These are phyloP conservation scores for Ceratina calcarata DNA, from an alignment of 1,140 invertebrate species.

Conservation along the genomic window DNA sequence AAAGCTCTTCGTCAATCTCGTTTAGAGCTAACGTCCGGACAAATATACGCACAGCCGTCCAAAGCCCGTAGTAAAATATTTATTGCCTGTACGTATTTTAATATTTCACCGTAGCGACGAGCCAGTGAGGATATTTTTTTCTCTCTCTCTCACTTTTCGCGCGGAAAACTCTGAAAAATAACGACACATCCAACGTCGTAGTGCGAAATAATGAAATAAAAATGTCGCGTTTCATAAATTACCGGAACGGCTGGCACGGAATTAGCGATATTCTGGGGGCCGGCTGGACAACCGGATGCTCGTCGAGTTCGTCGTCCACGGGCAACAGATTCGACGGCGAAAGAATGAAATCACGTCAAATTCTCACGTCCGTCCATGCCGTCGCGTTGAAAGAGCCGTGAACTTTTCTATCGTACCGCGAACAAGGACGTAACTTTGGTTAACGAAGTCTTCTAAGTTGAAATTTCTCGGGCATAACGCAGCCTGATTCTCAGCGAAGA, in stretches of 20 bases:
- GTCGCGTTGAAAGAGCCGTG: not conserved
- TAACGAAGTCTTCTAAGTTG: not conserved
- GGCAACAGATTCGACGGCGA: slow-evolving; percentile 11
- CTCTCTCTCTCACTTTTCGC: not conserved
- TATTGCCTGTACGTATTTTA: slow-evolving; percentile 11
- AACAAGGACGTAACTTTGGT: not conserved
- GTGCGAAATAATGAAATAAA: slow-evolving; percentile 7
- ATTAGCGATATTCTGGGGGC: not conserved
- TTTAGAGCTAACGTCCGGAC: not conserved
- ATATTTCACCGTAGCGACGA: not conserved
- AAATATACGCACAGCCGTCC: not conserved
- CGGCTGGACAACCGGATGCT: slow-evolving; percentile 1
- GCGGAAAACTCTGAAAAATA: not conserved
- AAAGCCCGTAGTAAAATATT: not conserved
- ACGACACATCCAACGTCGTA: not conserved
- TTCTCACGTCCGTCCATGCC: not conserved
- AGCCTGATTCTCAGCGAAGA: not conserved
- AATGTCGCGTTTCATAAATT: slow-evolving; percentile 11
- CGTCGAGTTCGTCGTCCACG: not conserved
- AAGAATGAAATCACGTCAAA: not conserved
- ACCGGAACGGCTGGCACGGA: not conserved
- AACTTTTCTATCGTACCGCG: not conserved
- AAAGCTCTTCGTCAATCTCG: not conserved
- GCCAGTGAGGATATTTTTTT: not conserved
- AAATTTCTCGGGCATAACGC: not conserved